Evolutionary conservation across 2,113 vertebrate species (phyloP), one percentile per base, ranked within the genome.

Genomic region (Pteropus alecto): DNA sequence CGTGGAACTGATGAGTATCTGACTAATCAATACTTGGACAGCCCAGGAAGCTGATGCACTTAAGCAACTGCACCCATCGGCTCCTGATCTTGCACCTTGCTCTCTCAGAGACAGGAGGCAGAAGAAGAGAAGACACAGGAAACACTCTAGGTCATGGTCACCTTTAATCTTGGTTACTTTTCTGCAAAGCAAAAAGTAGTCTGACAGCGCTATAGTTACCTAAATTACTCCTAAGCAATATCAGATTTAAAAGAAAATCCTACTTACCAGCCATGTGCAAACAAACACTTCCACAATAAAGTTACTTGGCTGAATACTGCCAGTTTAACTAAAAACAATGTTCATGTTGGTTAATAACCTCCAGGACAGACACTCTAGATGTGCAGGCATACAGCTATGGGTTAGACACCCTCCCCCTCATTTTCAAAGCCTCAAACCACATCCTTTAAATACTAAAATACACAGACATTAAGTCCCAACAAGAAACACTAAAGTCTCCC

Each of bases 371-470:
- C 24, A 91, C 43, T 43, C 51, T 65, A 94, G 65, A 76, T 60
- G 70, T 26, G 3, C 7, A 95, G 24, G 56, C 61, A 78, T 68
- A 89, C 77, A 67, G 78, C 63, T 90, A 73, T 15, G 38, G 82
- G 46, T 94, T 67, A 90, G 81, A 87, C 7, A 81, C 73, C 83
- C 41, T 76, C n/a, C 9, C 28, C 79, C 87, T 90, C n/a, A 43
- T 92, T 95, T 95, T 74, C 84, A 96, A 93, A 94, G 88, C 21
- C 41, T 56, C 71, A 81, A 71, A 76, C 14, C 41, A 92, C 63
- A 79, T 71, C 89, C 77, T 90, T 91, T 94, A 96, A 95, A 95
- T 94, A 94, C 87, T 94, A 95, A 90, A 96, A 79, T 79, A 94
- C 60, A 95, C 26, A 96, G 74, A 89, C 30, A 85, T 78, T 68